Evolutionary conservation across 2,888 invertebrate species (phyloP), one percentile per base, ranked within the genome.

Genomic region (Ceraclea dissimilis): DNA sequence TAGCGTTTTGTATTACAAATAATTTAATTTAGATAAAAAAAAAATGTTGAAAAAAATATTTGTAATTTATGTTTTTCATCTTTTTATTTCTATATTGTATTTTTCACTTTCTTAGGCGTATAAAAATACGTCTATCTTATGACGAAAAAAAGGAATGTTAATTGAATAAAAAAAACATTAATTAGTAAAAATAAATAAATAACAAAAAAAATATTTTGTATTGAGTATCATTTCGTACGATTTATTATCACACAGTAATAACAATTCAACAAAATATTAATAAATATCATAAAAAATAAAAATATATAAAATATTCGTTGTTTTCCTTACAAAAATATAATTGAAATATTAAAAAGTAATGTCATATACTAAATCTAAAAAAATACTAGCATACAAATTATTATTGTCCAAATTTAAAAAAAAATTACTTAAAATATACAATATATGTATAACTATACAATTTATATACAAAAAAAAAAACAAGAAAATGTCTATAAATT

Each of bases 211-310:
- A 16, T 55, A 52, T 44, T 39, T 33, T 53, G 46, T 46, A 47
- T 44, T 60, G 60, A 60, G 58, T 55, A 59, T 59, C 59, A 61
- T 57, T 59, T 61, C 61, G 57, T 59, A 57, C 53, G 53, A 59
- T 61, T 61, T 61, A 61, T 61, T 61, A 61, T 59, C 61, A 61
- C 59, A 52, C 52, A 26, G 61, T 52, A 61, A 59, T 56, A 61
- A 61, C 55, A 61, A 55, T 55, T 55, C 51, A 61, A 61, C 58
- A 58, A 57, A 58, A 58, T 51, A 58, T 60, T 46, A 59, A 60
- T 61, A 61, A 61, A 61, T 61, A 61, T 53, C 26, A 26, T 26
- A 26, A 39, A 31, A 31, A 39, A 39, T 39, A 39, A 39, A 8
- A n/a, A 39, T 39, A 39, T 13, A 16, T 39, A 8, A n/a, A 54